phyloP scores from a whole-genome alignment of 2,113 vertebrate genomes.

The Centropristis striata region DNA sequence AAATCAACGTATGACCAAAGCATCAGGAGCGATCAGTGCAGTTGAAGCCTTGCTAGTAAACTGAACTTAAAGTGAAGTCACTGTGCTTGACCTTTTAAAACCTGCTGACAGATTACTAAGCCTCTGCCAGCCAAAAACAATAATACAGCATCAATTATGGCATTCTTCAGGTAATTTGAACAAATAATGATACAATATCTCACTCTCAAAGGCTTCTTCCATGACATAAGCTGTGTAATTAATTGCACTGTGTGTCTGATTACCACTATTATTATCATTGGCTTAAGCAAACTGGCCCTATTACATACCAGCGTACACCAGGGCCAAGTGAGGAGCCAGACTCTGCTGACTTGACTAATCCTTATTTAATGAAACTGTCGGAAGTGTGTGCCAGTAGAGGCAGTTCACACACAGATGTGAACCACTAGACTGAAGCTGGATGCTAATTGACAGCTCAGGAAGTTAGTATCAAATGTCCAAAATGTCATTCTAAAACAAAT shows the following conservation, averaged over 20 bases:
- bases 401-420: conserved; percentile 6
- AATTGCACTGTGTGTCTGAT: conserved; percentile 24
- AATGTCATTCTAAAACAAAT: background rate
- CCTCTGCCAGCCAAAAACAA: background rate
- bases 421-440: background rate
- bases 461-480: background rate
- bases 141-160: conserved; percentile 6
- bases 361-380: conserved; percentile 38
- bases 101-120: background rate
- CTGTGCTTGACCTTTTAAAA: background rate
- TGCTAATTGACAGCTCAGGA: background rate
- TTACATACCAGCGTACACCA: conserved; percentile 1
- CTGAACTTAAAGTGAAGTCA: background rate
- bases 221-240: conserved; percentile 15
- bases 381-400: conserved; percentile 1
- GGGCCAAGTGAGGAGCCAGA: background rate
- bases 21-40: background rate
- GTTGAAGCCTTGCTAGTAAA: background rate
- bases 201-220: conserved; percentile 2
- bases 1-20: background rate
- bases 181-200: conserved; percentile 25
- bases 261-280: background rate
- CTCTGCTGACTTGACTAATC: conserved; percentile 19
- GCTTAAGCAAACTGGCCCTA: background rate
- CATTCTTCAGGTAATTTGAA: conserved; percentile 33